Evolutionary conservation across 2,888 invertebrate genomes (phyloP).

Genomic region (Microplitis manilae): DNA sequence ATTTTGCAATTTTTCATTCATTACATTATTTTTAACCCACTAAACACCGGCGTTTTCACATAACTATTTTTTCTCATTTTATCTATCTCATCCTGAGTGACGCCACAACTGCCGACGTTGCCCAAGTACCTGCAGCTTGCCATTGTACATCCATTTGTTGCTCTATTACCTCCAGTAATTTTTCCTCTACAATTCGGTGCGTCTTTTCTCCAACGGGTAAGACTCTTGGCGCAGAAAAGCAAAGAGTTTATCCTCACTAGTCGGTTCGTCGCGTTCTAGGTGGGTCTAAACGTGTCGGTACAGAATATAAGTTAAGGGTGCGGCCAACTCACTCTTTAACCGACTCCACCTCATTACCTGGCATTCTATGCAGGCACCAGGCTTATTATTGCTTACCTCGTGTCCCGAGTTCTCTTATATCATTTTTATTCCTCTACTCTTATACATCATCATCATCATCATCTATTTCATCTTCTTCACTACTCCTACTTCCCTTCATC

Average conservation of each 20-base stretch:
- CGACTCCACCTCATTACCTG: conserved; percentile 72
- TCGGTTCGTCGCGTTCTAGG: conserved; percentile 54
- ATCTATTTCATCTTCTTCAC: conserved; percentile 14
- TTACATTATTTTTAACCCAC: not conserved
- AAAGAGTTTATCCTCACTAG: not conserved
- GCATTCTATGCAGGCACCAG: conserved; percentile 71
- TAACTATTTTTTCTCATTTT: not conserved
- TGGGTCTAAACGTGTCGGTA: conserved; percentile 58
- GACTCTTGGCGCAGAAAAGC: not conserved
- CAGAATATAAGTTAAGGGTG: conserved; percentile 63
- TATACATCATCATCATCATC: conserved; percentile 59
- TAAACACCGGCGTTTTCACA: not conserved
- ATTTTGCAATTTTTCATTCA: not conserved
- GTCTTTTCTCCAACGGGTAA: conserved; percentile 13
- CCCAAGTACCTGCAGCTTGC: not conserved
- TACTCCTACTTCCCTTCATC: conserved; percentile 2
- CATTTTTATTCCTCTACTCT: conserved; percentile 1
- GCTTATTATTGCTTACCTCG: conserved; percentile 70
- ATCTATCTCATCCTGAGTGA: not conserved
- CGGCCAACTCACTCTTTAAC: conserved; percentile 65
- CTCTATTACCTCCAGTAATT: not conserved
- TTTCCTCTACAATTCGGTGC: not conserved
- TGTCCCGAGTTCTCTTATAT: conserved; percentile 53
- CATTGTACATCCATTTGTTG: not conserved
- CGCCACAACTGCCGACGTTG: not conserved